Evolutionary conservation across 2,888 invertebrate species (phyloP), one percentile per base, ranked within the genome.

Genomic region (Stenotaenia linearis): DNA sequence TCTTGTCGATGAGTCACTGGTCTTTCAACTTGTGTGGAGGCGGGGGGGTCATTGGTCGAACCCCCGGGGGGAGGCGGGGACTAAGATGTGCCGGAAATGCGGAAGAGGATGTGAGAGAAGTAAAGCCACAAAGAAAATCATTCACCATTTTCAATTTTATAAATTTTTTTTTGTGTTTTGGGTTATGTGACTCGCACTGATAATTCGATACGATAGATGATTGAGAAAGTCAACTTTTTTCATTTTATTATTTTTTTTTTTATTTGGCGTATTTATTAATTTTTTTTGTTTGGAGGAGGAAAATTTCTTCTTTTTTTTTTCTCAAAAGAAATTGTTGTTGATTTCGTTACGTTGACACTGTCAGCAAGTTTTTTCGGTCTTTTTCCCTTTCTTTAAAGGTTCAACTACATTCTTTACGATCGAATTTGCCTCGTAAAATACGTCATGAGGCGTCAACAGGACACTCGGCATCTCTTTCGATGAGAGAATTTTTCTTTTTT

Each of bases 1-100:
- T 77, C 77, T 35, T 40, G 37, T 23, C 23, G 77, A 77, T 77
- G 77, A 77, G 77, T 77, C 77, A 77, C 77, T 61, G 61, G 61
- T 61, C 61, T 61, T 61, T 61, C 61, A 61, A 61, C 61, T 61
- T 61, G 28, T 61, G 61, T 61, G 61, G 61, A 61, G 61, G 61
- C 61, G 61, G 61, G 61, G n/a, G 61, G 61, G 61, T 61, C 61
- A 61, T 61, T 61, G 61, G 61, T 61, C 61, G 61, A 61, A 61
- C 61, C 61, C 61, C 61, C 25, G 61, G 61, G 61, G 61, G 23
- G 61, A 61, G 61, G 61, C 61, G 61, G 61, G 61, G 25, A 61
- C 61, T 61, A 61, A 61, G 61, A 61, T 61, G 61, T 61, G 61
- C 61, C 61, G 61, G 61, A 61, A 61, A 61, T 61, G 61, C 61